Percentiles rank a stretch among this genome's conserved stretches.
Evolutionary conservation across 2,113 vertebrate genomes (phyloP).

Genomic region (Syngnathus floridae): DNA sequence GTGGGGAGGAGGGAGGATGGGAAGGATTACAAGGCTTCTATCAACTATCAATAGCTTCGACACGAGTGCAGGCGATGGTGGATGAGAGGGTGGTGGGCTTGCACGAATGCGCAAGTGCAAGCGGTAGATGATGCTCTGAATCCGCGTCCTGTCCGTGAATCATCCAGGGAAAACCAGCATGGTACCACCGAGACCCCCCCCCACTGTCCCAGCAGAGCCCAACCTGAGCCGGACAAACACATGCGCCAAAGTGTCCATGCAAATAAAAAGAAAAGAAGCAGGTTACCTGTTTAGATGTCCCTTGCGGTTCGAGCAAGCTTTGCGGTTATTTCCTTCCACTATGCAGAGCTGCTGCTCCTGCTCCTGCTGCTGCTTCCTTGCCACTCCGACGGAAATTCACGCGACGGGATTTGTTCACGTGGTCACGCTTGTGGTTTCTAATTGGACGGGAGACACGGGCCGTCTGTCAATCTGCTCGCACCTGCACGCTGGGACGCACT

Average conservation of each 20-base stretch:
- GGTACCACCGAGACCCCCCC: not conserved
- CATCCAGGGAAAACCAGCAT: not conserved
- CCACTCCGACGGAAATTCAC: constrained; percentile 57
- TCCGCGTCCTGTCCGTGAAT: constrained; percentile 38
- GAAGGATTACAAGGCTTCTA: constrained; percentile 53
- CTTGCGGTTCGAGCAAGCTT: constrained; percentile 14
- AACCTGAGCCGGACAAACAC: not conserved
- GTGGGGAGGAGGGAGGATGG: constrained; percentile 9
- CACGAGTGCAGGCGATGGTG: constrained; percentile 21
- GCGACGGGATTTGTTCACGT: constrained; percentile 67
- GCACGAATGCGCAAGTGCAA: constrained; percentile 36
- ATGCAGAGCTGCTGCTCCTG: constrained; percentile 26
- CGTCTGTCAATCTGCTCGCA: constrained; percentile 35
- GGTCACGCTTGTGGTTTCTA: constrained; percentile 50
- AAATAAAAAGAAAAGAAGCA: constrained; percentile 1
- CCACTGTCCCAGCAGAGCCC: constrained; percentile 8
- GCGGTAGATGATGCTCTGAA: constrained; percentile 45
- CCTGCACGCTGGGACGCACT: constrained; percentile 43
- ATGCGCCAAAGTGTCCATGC: not conserved
- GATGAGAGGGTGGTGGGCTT: not conserved
- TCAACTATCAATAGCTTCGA: constrained; percentile 65
- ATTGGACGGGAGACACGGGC: constrained; percentile 55
- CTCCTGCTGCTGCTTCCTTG: constrained; percentile 41
- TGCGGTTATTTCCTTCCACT: constrained; percentile 46
- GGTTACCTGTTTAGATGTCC: constrained; percentile 50